Evolutionary conservation across 2,113 vertebrate genomes (phyloP).

Genomic region (Chrysochloris asiatica): DNA sequence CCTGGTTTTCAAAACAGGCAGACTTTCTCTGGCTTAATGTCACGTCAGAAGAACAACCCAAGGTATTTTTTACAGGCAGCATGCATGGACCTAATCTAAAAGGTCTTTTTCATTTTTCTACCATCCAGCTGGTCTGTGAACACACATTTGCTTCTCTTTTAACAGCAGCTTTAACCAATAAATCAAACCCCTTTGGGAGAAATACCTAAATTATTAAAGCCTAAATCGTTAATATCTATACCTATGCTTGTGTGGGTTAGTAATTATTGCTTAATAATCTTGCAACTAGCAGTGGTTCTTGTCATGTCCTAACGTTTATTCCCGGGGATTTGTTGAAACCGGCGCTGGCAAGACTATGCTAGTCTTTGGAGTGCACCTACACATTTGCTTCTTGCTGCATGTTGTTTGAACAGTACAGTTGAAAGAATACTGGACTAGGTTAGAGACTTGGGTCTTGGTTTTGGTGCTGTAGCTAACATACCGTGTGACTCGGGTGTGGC

Average conservation of each 20-base stretch:
- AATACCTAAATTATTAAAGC: not conserved
- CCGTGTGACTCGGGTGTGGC: not conserved
- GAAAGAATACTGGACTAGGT: not conserved
- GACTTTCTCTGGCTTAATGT: not conserved
- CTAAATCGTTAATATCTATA: not conserved
- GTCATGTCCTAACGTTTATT: not conserved
- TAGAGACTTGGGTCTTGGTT: not conserved
- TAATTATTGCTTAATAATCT: not conserved
- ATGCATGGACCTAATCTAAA: not conserved
- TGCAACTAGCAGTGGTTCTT: not conserved
- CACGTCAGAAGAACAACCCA: not conserved
- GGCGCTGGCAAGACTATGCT: fast-evolving
- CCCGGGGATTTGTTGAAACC: not conserved
- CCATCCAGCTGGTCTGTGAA: no score
- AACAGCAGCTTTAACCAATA: not conserved
- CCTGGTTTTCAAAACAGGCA: not conserved
- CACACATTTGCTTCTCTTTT: not conserved
- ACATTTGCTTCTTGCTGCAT: no score
- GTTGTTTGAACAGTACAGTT: not conserved
- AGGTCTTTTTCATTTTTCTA: not conserved
- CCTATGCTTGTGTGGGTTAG: not conserved
- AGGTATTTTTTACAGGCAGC: not conserved
- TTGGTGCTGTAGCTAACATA: not conserved
- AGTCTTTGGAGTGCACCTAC: not conserved
- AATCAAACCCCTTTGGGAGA: not conserved